Base-by-base conservation (phyloP, 2,888 invertebrate genomes). In the Sympetrum striolatum region DNA sequence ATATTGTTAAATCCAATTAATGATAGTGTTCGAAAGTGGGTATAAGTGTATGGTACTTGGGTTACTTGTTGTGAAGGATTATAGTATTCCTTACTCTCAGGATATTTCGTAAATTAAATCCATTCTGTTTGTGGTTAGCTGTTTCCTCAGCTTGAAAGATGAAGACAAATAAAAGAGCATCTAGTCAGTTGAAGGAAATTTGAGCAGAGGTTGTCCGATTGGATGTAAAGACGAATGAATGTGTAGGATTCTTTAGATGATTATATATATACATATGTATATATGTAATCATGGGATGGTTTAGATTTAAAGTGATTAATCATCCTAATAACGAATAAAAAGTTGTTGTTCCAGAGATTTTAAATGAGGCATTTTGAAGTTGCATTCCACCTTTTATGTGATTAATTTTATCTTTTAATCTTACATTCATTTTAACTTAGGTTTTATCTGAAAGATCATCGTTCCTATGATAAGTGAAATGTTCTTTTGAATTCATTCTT, bases 141-240 rank as follows among this genome's bases (percentile, higher is more conserved):
- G 86, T 86, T 37, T 60, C 86, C 64, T 37, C 86, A 60, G 86
- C 64, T 64, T 35, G 37, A 60, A 86, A 86, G 37, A 86, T 86
- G 60, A 86, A 86, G 60, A 60, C 86, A 86, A 25, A 86, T 86
- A 86, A 86, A 53, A 86, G 64, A 35, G 37, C 86, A 86, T 86
- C 86, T 86, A 86, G 86, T 86, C 86, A 86, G 86, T 86, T 73
- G 86, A 86, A 86, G 37, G 60, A 86, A 86, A 60, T 86, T 53
- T 53, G 53, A 53, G 86, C 58, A 86, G 58, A 60, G 86, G 82
- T 82, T 53, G 82, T 82, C 58, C 22, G 53, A 86, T n/a, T 86
- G 86, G 86, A 86, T 86, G 60, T 86, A 37, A 18, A 60, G 86
- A 35, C 64, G 86, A 86, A 60, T 86, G 86, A 60, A 86, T 64